phyloP scores from a whole-genome alignment of 1,140 invertebrate genomes.

The Battus philenor region DNA sequence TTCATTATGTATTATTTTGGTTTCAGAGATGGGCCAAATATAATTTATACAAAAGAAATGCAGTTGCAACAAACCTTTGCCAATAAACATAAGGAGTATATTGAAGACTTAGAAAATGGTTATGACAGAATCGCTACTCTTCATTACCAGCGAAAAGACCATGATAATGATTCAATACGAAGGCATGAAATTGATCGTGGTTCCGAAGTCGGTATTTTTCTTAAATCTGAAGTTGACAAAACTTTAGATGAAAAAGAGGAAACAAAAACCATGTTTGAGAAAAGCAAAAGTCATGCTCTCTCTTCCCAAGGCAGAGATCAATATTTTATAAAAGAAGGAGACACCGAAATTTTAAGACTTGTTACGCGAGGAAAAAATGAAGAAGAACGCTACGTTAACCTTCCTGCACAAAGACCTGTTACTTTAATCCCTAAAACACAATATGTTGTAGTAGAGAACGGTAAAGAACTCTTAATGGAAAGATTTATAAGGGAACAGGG shows the following conservation, averaged over 20 bases:
- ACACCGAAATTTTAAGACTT: constrained; percentile 87
- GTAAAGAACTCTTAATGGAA: constrained; percentile 87
- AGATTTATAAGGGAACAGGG: constrained; percentile 88
- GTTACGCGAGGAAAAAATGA: constrained; percentile 84
- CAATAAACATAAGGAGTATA: constrained; percentile 78
- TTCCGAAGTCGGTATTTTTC: constrained; percentile 78
- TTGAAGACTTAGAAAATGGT: constrained; percentile 78
- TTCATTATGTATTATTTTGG: constrained; percentile 13
- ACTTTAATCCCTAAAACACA: constrained; percentile 78
- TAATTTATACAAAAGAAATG: constrained; percentile 77
- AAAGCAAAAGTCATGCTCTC: constrained; percentile 48
- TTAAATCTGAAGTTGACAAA: constrained; percentile 61
- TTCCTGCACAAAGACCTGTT: constrained; percentile 72
- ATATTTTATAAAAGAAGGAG: constrained; percentile 87
- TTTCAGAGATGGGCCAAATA: constrained; percentile 72
- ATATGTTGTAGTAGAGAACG: constrained; percentile 80
- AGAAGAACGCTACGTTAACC: constrained; percentile 78
- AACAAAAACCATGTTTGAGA: constrained; percentile 44
- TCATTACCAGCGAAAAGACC: constrained; percentile 62
- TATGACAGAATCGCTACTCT: constrained; percentile 73
- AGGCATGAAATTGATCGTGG: constrained; percentile 85
- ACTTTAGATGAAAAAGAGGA: constrained; percentile 52
- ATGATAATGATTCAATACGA: constrained; percentile 83
- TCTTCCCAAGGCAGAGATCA: constrained; percentile 78
- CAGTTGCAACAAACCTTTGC: constrained; percentile 67